Conservation (phyloP, 2,797 vertebrate species). For the Poecilia gillii region DNA sequence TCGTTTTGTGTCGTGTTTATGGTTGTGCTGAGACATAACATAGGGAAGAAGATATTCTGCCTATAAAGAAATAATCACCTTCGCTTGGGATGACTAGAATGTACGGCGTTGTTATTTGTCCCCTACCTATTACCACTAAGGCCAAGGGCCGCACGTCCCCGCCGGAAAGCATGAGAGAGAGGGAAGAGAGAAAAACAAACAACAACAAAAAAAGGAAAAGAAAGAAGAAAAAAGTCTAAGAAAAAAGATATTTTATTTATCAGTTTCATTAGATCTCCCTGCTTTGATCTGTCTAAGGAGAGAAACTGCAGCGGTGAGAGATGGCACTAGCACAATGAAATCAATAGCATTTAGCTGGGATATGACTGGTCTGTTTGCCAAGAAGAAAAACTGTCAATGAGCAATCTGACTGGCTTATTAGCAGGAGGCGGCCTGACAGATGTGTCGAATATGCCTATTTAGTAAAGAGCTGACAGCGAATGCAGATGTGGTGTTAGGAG, state of each 20-base stretch:
- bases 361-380: slow-evolving; percentile 19
- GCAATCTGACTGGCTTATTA: slow-evolving; percentile 21
- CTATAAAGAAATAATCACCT: slow-evolving; percentile 93
- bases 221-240: slow-evolving; percentile 84
- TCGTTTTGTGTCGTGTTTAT: slow-evolving; percentile 53
- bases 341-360: slow-evolving; percentile 45
- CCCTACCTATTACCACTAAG: slow-evolving; percentile 97
- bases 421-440: slow-evolving; percentile 25
- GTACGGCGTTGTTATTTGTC: slow-evolving; percentile 93
- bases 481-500: slow-evolving; percentile 51
- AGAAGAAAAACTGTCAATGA: slow-evolving; percentile 26
- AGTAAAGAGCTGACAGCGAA: slow-evolving; percentile 40
- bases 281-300: slow-evolving; percentile 62
- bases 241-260: slow-evolving; percentile 80
- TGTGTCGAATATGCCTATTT: slow-evolving; percentile 37
- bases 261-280: slow-evolving; percentile 69
- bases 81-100: slow-evolving; percentile 95
- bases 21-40: slow-evolving; percentile 63
- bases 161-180: slow-evolving; percentile 90
- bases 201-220: slow-evolving; percentile 79
- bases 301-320: slow-evolving; percentile 67
- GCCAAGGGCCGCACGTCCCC: slow-evolving; percentile 90
- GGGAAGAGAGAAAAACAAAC: slow-evolving; percentile 58
- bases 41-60: slow-evolving; percentile 77
- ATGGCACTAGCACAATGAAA: slow-evolving; percentile 55